A percentile compares a stretch with the other conserved stretches of the same genome.
Conservation (phyloP, 2,888 invertebrate species). For the Eustalomyia histrio region DNA sequence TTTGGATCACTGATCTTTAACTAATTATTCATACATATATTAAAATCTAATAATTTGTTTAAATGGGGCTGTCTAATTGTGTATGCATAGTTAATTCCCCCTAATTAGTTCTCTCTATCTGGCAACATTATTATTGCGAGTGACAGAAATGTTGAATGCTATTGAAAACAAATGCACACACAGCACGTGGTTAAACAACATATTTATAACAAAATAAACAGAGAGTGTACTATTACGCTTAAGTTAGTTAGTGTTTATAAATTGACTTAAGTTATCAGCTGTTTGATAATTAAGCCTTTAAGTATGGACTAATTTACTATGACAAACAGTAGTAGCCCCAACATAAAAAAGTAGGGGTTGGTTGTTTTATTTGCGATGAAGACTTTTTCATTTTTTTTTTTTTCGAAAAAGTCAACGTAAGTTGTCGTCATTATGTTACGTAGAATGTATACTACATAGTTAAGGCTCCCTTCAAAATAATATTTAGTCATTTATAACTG, state of each 20-base stretch:
- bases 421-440: constrained; percentile 38
- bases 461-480: not conserved
- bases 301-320: constrained; percentile 1
- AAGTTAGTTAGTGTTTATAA: constrained; percentile 24
- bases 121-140: constrained; percentile 18
- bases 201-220: constrained; percentile 49
- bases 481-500: constrained; percentile 3
- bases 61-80: too few species aligned
- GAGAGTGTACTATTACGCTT: constrained; percentile 15
- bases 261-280: constrained; percentile 54
- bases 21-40: too few species aligned
- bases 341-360: too few species aligned
- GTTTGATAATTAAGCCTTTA: constrained; percentile 19
- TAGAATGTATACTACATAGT: too few species aligned
- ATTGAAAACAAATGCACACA: constrained; percentile 1
- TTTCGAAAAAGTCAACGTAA: not conserved
- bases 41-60: too few species aligned
- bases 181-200: constrained; percentile 50
- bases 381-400: not conserved
- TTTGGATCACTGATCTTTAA: too few species aligned
- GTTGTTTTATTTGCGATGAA: too few species aligned
- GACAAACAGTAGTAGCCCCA: not conserved
- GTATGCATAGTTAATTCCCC: too few species aligned
- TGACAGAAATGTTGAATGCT: not conserved
- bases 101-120: not conserved